These are phyloP conservation scores for Marcusenius ussheri DNA, from an alignment of 2,113 vertebrate species.

Conservation along the genomic window DNA sequence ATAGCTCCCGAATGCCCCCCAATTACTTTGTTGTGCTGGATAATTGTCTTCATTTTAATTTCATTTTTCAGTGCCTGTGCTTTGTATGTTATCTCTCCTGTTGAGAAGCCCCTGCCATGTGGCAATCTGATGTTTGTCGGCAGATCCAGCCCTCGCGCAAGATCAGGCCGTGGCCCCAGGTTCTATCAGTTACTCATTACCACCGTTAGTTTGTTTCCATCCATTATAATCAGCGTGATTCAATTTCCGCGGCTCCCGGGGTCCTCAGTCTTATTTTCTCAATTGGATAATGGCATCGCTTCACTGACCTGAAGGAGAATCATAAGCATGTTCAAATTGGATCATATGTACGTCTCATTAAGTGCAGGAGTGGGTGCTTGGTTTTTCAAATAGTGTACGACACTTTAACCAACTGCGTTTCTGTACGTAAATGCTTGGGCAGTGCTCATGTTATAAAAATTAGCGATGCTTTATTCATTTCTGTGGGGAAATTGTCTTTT, in stretches of 20 bases:
- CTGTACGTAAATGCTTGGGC: background rate
- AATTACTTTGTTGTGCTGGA: constrained; percentile 17
- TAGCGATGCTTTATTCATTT: background rate
- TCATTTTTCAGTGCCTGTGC: background rate
- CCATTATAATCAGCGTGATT: background rate
- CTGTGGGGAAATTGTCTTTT: background rate
- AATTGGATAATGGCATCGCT: background rate
- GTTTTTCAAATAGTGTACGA: background rate
- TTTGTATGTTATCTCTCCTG: background rate
- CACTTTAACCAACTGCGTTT: background rate
- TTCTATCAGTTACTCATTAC: constrained; percentile 7
- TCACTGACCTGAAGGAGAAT: background rate
- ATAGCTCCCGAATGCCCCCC: constrained; percentile 12
- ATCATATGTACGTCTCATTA: background rate
- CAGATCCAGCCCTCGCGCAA: background rate
- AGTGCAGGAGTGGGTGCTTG: background rate
- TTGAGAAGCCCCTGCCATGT: background rate
- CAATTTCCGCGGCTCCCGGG: background rate
- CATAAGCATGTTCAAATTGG: background rate
- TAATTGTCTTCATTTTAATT: constrained; percentile 14
- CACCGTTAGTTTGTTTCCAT: background rate
- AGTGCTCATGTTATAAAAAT: background rate
- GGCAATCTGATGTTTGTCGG: background rate
- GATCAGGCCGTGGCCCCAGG: background rate
- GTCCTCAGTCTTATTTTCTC: background rate